Base-by-base conservation (phyloP, 2,888 invertebrate genomes). In the Pseudoips prasinana region DNA sequence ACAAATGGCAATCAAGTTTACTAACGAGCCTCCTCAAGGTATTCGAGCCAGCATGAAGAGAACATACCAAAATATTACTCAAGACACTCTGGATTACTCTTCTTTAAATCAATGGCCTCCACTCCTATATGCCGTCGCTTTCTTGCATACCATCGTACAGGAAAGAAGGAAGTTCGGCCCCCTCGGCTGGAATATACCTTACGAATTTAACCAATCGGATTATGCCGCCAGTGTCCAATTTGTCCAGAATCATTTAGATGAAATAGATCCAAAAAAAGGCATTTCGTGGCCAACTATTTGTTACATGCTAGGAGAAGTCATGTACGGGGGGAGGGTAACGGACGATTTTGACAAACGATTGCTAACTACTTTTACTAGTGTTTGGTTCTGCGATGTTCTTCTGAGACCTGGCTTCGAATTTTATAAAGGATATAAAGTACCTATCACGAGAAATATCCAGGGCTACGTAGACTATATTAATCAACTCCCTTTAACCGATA, bases 261-360 rank as follows among this genome's bases (percentile, higher is more conserved):
- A 98, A 72, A 95, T 98, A 90, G 98, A 98, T 76, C 96, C 97
- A 0, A 98, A 98, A 71, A 97, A 97, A 87, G 98, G 98, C 10
- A 96, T 98, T 41, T 98, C 98, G 0, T 98, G 98, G 98, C 96
- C 96, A 9, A 98, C 98, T 0, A 94, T 98, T 6, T 96, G 98
- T 71, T 98, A 98, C 73, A 98, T 98, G 98, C 92, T 98, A 19
- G 98, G 98, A 18, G 98, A 98, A 84, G 95, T 95, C 1, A 91
- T 92, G 59, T 94, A 94, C 54, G 96, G 96, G 7, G 98, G 98
- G 2, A 90, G 98, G 54, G 98, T 98, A 0, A 98, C 98, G 0
- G 98, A 98, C 67, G 98, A 98, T 74, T 98, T 97, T 70, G 98
- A 98, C 81, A 98, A 98, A 78, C 91, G 98, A 18, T 89, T 98